Conservation (phyloP, 2,888 invertebrate species). For the Tipula confusa region DNA sequence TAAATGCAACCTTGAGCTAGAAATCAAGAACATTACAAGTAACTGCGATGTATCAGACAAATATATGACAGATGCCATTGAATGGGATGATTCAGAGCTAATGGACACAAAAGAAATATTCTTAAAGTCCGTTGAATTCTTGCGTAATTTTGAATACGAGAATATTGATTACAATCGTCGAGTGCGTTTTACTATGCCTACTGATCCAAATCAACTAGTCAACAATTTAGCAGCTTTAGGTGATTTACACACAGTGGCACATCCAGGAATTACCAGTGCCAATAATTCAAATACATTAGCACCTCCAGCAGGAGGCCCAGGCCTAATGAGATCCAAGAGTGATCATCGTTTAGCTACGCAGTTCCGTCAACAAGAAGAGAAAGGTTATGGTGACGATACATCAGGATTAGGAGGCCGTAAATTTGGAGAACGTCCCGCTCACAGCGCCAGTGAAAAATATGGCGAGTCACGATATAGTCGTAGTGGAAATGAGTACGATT, state of each 20-base stretch:
- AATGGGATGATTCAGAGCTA: slow-evolving; percentile 88
- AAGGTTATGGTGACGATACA: slow-evolving; percentile 57
- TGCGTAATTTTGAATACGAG: slow-evolving; percentile 91
- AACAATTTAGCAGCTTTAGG: slow-evolving; percentile 85
- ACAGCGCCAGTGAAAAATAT: slow-evolving; percentile 50
- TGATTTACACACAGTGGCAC: slow-evolving; percentile 75
- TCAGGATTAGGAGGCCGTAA: slow-evolving; percentile 69
- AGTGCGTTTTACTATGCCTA: slow-evolving; percentile 80
- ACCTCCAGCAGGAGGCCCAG: slow-evolving; percentile 62
- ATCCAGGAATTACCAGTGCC: slow-evolving; percentile 53
- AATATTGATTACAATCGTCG: slow-evolving; percentile 82
- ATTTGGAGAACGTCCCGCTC: slow-evolving; percentile 65
- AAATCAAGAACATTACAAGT: slow-evolving; percentile 90
- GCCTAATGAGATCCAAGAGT: slow-evolving; percentile 87
- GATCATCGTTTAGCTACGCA: slow-evolving; percentile 86
- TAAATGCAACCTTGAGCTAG: slow-evolving; percentile 90
- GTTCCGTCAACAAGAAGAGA: slow-evolving; percentile 80
- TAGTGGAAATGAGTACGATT: slow-evolving; percentile 58
- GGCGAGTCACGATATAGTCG: slow-evolving; percentile 51
- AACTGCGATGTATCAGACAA: slow-evolving; percentile 96
- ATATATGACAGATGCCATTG: slow-evolving; percentile 83
- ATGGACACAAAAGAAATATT: slow-evolving; percentile 96
- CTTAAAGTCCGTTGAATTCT: slow-evolving; percentile 90
- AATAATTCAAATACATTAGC: slow-evolving; percentile 53
- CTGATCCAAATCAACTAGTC: slow-evolving; percentile 87